Conservation (phyloP, 2,113 vertebrate genomes). For the Tringa solitaria region DNA sequence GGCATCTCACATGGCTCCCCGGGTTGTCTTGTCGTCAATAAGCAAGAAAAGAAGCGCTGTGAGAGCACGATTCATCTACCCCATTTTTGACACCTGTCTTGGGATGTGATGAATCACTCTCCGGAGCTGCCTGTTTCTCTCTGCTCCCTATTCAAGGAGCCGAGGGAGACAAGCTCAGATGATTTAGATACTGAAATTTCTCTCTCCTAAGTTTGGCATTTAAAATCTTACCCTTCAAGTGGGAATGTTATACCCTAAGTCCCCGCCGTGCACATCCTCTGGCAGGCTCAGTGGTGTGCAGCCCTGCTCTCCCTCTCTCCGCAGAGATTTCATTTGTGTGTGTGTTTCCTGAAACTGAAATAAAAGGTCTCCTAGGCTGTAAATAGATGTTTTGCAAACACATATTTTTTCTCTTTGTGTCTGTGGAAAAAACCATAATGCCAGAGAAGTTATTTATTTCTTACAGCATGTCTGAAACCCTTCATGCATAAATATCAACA, state of each 20-base stretch:
- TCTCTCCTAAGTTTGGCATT: background rate
- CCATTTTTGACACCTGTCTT: background rate
- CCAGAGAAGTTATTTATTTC: slow-evolving; percentile 3
- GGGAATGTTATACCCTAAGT: background rate
- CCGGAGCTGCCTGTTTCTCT: background rate
- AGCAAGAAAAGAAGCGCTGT: background rate
- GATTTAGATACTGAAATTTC: background rate
- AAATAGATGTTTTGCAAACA: slow-evolving; percentile 2
- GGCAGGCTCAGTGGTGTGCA: background rate
- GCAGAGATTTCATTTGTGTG: background rate
- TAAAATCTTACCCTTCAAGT: background rate
- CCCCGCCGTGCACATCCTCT: accelerated
- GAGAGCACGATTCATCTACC: background rate
- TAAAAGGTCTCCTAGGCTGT: background rate
- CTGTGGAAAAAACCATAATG: background rate
- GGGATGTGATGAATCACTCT: background rate
- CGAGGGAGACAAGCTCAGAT: background rate
- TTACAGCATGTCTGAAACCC: background rate
- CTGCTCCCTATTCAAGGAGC: background rate
- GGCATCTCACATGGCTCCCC: background rate
- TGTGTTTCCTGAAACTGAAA: background rate
- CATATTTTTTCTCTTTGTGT: background rate
- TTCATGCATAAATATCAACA: slow-evolving; percentile 1
- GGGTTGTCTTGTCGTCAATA: background rate
- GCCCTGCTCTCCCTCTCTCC: background rate